These are phyloP conservation scores for Harlomillsia oculata DNA, from an alignment of 1,140 invertebrate genomes.

Conservation along the genomic window DNA sequence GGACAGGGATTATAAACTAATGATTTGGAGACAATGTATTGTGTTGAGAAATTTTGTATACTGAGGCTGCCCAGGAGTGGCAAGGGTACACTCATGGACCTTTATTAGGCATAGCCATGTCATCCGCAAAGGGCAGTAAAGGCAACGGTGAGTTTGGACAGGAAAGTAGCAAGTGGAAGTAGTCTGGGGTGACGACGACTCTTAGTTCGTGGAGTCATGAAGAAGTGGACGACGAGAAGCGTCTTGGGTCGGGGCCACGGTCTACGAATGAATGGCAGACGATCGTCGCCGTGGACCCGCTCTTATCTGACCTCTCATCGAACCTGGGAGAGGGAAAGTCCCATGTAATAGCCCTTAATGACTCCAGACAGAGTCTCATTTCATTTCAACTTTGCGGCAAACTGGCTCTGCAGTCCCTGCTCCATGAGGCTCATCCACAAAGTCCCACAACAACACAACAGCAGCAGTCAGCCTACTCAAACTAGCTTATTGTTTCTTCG, in stretches of 20 bases:
- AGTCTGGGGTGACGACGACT: constrained; percentile 11
- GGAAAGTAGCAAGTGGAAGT: background rate
- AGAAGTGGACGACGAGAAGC: background rate
- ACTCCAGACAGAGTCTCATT: constrained; percentile 29
- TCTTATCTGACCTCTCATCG: constrained; percentile 35
- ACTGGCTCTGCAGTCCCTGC: constrained; percentile 9
- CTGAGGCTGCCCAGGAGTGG: too few species aligned
- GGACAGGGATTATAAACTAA: too few species aligned
- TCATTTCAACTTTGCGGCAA: constrained; percentile 11
- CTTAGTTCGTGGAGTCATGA: background rate
- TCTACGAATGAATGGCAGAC: constrained; percentile 19
- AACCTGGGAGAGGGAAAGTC: constrained; percentile 34
- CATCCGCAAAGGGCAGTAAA: too few species aligned
- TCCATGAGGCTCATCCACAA: too few species aligned
- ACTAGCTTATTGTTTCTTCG: too few species aligned
- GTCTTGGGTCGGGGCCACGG: constrained; percentile 3
- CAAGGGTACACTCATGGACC: too few species aligned
- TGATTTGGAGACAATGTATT: too few species aligned
- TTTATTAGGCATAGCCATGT: too few species aligned
- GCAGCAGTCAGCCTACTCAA: too few species aligned
- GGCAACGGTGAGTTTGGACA: too few species aligned
- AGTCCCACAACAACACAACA: too few species aligned
- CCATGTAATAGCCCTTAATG: constrained; percentile 37
- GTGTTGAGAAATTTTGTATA: too few species aligned
- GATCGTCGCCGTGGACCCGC: constrained; percentile 31